phyloP scores from a whole-genome alignment of 2,888 invertebrate genomes.

The Diarsia mendica region DNA sequence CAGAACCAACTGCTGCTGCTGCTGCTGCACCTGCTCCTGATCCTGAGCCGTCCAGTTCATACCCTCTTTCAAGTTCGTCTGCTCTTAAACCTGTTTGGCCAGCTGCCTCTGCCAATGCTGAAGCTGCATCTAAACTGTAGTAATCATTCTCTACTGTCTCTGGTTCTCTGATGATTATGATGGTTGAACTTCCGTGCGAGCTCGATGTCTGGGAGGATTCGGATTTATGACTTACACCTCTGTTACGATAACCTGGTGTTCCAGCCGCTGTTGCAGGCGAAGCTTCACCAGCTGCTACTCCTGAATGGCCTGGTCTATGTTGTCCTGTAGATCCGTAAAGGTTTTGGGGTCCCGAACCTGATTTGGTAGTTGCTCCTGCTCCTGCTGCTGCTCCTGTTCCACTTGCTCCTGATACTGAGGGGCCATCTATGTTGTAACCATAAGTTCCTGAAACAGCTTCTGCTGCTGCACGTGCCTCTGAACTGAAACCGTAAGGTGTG shows the following conservation, averaged over 20 bases:
- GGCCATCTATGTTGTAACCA: too few species aligned
- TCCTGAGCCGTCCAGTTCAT: neutral
- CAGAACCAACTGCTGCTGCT: too few species aligned
- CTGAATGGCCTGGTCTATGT: neutral
- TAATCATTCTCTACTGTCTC: neutral
- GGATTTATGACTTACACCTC: neutral
- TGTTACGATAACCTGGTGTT: neutral
- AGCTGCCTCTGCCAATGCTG: neutral
- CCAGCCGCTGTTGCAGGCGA: neutral
- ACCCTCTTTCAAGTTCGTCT: neutral
- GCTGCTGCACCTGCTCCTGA: neutral
- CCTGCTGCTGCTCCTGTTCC: too few species aligned
- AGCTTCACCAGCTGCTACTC: neutral
- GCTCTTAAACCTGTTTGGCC: conserved; percentile 3
- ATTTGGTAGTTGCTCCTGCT: neutral
- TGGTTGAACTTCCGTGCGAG: neutral
- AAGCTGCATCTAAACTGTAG: neutral
- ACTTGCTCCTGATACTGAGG: too few species aligned
- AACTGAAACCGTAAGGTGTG: too few species aligned
- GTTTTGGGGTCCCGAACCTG: too few species aligned
- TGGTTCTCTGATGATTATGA: neutral
- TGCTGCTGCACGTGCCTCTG: too few species aligned
- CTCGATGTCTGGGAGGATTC: neutral
- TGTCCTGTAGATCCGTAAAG: neutral
- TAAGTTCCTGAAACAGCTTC: too few species aligned